These are phyloP conservation scores for Tinea pellionella DNA, from an alignment of 2,888 invertebrate genomes.

Conservation along the genomic window DNA sequence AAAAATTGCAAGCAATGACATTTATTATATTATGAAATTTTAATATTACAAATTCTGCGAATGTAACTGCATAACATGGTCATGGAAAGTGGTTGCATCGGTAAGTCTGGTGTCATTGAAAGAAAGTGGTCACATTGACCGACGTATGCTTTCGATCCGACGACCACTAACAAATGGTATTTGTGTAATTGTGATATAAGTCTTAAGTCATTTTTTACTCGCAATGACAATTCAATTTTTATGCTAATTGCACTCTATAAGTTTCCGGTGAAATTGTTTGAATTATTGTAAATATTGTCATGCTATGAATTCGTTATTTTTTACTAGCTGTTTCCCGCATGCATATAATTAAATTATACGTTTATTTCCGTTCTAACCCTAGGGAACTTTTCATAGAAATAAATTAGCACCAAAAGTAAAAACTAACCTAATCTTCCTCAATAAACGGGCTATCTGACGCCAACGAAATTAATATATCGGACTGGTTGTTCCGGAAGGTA, in stretches of 20 bases:
- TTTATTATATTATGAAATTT: too few relatives aligned
- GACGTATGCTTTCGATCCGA: neutral
- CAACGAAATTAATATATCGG: too few relatives aligned
- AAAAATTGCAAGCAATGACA: too few relatives aligned
- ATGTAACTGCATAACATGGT: neutral
- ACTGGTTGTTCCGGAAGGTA: too few relatives aligned
- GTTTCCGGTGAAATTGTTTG: neutral
- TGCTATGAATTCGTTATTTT: neutral
- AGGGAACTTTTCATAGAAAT: too few relatives aligned
- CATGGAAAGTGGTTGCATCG: conserved; percentile 11
- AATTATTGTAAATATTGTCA: neutral
- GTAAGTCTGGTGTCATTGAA: conserved; percentile 2
- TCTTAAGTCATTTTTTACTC: neutral
- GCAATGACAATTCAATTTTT: neutral
- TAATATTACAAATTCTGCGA: neutral
- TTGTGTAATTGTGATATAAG: conserved; percentile 12
- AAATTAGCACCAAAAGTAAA: too few relatives aligned
- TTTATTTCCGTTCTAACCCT: too few relatives aligned
- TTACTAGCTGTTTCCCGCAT: too few relatives aligned
- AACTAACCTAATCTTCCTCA: too few relatives aligned
- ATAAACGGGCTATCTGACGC: too few relatives aligned
- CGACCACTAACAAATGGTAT: neutral
- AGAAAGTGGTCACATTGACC: conserved; percentile 13
- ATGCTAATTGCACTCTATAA: neutral
- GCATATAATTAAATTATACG: too few relatives aligned